A percentile compares a stretch with the other conserved stretches of the same genome.
Evolutionary conservation across 53 echinoderm and acorn worm species (phyloP).

Genomic region (Astropecten irregularis): DNA sequence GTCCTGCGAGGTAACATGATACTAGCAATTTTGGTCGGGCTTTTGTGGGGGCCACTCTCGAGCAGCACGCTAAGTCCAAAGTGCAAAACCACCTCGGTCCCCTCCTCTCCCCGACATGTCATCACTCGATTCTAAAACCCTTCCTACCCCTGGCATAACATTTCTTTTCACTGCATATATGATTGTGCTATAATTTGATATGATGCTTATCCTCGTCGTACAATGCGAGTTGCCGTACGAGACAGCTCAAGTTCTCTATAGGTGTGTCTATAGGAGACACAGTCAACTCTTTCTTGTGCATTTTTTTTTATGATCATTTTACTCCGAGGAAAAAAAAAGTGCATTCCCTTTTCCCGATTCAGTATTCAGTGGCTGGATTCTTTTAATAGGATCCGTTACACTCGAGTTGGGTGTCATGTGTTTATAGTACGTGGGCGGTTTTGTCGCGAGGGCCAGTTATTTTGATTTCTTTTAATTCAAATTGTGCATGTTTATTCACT

Average conservation of each 20-base stretch:
- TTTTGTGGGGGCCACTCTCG: too few relatives aligned
- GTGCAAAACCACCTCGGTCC: conserved; percentile 25
- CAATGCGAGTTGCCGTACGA: conserved; percentile 30
- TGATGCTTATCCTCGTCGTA: conserved; percentile 10
- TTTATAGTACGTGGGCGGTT: conserved; percentile 14
- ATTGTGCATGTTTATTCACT: conserved; percentile 35
- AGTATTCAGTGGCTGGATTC: conserved; percentile 8
- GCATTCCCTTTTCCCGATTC: conserved; percentile 35
- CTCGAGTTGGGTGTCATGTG: conserved; percentile 9
- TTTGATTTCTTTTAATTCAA: neutral
- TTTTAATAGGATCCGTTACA: conserved; percentile 38
- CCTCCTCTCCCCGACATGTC: neutral
- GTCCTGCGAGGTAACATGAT: too few relatives aligned
- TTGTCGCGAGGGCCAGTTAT: too few relatives aligned
- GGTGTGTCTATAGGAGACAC: neutral
- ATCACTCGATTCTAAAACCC: neutral
- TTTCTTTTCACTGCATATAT: conserved; percentile 41
- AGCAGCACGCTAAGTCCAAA: too few relatives aligned
- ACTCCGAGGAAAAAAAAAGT: conserved; percentile 26
- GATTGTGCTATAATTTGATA: conserved; percentile 52
- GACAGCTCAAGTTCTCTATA: conserved; percentile 22
- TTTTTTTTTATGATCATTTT: too few relatives aligned
- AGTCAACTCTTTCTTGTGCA: neutral
- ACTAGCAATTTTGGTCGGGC: too few relatives aligned
- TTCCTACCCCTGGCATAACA: conserved; percentile 18